Evolutionary conservation across 2,797 vertebrate species (phyloP).

Genomic region (Mus minutoides): DNA sequence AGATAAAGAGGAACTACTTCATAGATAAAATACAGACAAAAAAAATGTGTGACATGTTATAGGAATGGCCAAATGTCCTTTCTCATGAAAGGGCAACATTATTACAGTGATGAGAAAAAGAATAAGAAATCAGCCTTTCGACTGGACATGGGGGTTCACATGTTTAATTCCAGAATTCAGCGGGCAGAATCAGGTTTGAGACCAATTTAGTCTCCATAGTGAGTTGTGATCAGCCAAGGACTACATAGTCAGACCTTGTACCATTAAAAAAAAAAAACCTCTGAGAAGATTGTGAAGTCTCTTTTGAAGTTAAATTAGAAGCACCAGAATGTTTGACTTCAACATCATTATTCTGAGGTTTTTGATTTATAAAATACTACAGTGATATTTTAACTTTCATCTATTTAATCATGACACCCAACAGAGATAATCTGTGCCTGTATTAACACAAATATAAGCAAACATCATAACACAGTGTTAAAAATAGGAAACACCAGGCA

Average conservation of each 20-base stretch:
- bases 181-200: neutral
- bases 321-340: neutral
- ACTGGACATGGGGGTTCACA: no score
- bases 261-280: neutral
- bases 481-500: conserved; percentile 4
- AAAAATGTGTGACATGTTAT: neutral
- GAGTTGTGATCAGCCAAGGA: neutral
- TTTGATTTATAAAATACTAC: neutral
- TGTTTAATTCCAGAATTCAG: neutral
- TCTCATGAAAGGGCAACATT: neutral
- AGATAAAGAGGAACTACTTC: neutral
- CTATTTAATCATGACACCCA: neutral
- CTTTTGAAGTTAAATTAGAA: neutral
- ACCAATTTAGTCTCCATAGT: neutral
- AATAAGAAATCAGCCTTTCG: neutral
- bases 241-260: neutral
- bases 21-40: neutral
- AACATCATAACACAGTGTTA: conserved; percentile 2
- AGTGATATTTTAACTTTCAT: conserved; percentile 22
- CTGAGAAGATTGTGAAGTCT: neutral
- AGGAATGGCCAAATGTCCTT: neutral
- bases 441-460: conserved; percentile 31
- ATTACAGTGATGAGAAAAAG: neutral
- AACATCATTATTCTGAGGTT: neutral
- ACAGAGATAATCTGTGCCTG: conserved; percentile 19